Base-by-base conservation (phyloP, 2,797 vertebrate species). In the Gobionotothen gibberifrons region DNA sequence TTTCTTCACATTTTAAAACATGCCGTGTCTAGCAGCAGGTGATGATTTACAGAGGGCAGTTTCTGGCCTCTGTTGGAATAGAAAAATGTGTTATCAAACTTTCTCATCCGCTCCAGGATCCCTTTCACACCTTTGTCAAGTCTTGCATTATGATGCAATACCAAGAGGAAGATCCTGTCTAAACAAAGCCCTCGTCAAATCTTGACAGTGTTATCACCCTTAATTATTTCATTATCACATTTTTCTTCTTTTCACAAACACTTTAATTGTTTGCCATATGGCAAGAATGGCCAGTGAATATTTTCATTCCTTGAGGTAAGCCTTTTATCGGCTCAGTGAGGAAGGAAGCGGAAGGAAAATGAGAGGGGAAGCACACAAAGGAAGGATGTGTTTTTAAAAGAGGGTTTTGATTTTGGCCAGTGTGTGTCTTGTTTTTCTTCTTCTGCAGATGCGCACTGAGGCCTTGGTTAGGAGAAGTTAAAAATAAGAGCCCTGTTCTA, bases 301-400 rank as follows among this genome's bases (percentile, higher is more conserved):
- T 58, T 36, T 12, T 81, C 65, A 83, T 76, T 89, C 68, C 84
- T 82, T 54, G 75, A 89, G 74, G 69, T 85, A 66, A 43, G 60
- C 40, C 39, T 73, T 74, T 65, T 57, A 75, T 89, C 79, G 64
- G 69, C 70, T 58, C 39, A 49, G 51, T 1, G 74, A 79, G 87
- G 82, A 91, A 88, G 86, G 83, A 90, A 87, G 72, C 29, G n/a
- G 74, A 73, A 26, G 56, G 82, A 83, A 89, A 87, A 75, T 9
- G 61, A 79, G 65, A 81, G 58, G 67, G 88, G 88, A 90, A 87
- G 69, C 71, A 22, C 74, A 77, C 61, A 78, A 76, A 84, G 78
- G 82, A 90, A 91, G 91, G 88, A 91, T 87, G 85, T 86, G 81
- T 80, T 75, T 75, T 81, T 81, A 43, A 78, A 86, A 72, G 74